Evolutionary conservation across 2,113 vertebrate species (phyloP).

Genomic region (Pseudonaja textilis): DNA sequence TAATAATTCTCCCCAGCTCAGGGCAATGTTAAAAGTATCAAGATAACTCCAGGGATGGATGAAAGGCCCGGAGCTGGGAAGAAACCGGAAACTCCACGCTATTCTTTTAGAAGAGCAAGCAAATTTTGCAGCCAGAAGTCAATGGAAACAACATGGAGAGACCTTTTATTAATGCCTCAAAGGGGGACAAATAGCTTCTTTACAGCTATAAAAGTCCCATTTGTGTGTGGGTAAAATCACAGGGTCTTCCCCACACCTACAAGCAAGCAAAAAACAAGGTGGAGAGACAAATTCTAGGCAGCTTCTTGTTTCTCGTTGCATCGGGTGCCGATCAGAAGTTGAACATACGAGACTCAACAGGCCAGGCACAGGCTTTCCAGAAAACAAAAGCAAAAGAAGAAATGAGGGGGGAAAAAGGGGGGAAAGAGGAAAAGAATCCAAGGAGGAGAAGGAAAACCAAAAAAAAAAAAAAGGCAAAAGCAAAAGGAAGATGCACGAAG

Average conservation of each 20-base stretch:
- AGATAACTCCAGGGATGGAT: not conserved
- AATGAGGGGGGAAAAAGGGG: slow-evolving; percentile 13
- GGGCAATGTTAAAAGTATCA: slow-evolving; percentile 45
- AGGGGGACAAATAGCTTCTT: slow-evolving; percentile 56
- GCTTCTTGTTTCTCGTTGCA: slow-evolving; percentile 50
- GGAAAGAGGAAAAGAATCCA: slow-evolving; percentile 51
- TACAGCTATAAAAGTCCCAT: not conserved
- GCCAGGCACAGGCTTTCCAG: slow-evolving; percentile 62
- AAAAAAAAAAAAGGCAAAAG: slow-evolving; percentile 50
- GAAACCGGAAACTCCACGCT: not conserved
- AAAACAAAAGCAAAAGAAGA: slow-evolving; percentile 15
- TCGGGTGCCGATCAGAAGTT: slow-evolving; percentile 49
- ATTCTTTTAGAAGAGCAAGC: slow-evolving; percentile 68
- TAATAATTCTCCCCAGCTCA: slow-evolving; percentile 53
- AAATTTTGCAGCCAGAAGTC: slow-evolving; percentile 70
- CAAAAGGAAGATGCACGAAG: slow-evolving; percentile 78
- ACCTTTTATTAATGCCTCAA: slow-evolving; percentile 49
- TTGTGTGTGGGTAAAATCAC: not conserved
- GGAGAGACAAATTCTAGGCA: slow-evolving; percentile 47
- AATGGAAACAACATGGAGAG: slow-evolving; percentile 63
- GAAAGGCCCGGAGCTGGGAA: not conserved
- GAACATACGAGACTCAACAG: slow-evolving; percentile 73
- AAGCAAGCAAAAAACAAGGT: slow-evolving; percentile 57
- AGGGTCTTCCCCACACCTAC: slow-evolving; percentile 63
- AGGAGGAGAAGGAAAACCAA: slow-evolving; percentile 37